Evolutionary conservation across 1,140 invertebrate species (phyloP).

Genomic region (Coboldia fuscipes): DNA sequence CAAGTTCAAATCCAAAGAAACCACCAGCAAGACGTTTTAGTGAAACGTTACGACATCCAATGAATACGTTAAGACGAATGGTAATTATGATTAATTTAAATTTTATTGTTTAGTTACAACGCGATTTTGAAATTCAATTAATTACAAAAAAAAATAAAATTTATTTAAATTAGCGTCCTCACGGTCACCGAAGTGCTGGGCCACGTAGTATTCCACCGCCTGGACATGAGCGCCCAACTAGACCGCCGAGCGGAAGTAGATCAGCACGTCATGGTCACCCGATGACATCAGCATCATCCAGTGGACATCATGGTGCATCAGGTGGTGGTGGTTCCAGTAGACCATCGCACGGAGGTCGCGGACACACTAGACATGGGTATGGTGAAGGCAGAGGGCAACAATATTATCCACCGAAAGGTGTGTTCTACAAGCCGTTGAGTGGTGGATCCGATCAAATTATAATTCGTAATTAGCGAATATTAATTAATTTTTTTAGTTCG

Average conservation of each 20-base stretch:
- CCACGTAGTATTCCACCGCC: conserved; percentile 29
- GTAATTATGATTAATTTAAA: conserved; percentile 18
- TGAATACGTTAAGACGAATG: conserved; percentile 73
- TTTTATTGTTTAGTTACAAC: conserved; percentile 6
- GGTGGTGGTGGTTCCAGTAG: conserved; percentile 10
- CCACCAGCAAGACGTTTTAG: conserved; percentile 64
- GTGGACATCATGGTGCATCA: conserved; percentile 2
- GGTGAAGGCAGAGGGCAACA: conserved; percentile 24
- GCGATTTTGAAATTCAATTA: not conserved
- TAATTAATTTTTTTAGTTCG: too few species aligned
- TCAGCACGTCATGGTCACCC: conserved; percentile 13
- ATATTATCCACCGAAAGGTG: conserved; percentile 51
- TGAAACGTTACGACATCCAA: conserved; percentile 69
- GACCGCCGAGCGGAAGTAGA: conserved; percentile 3
- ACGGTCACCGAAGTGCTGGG: conserved; percentile 21
- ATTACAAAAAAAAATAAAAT: not conserved
- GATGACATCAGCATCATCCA: conserved; percentile 9
- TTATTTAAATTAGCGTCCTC: conserved; percentile 22
- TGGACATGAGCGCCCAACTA: conserved; percentile 1
- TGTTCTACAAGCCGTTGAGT: conserved; percentile 7
- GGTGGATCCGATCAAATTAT: too few species aligned
- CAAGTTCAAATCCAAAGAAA: conserved; percentile 89
- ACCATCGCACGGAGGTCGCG: conserved; percentile 17
- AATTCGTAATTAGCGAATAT: too few species aligned
- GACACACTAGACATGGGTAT: conserved; percentile 12